Base-by-base conservation (phyloP, 2,113 vertebrate species). In the Falcunculus frontatus region DNA sequence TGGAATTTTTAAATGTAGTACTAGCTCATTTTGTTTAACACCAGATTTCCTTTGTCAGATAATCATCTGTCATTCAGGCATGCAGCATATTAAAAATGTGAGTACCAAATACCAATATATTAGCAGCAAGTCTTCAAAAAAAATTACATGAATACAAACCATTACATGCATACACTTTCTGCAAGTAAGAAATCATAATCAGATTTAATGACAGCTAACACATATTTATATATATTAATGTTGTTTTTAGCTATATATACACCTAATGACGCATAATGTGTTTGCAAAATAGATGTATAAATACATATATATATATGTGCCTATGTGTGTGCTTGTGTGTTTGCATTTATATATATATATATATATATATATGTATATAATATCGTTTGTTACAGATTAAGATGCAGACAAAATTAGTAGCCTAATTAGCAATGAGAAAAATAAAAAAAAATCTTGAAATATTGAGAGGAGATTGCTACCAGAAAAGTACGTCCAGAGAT, bases 11-110 rank as follows among this genome's bases (percentile, higher is more conserved):
- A 98, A 98, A 98, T 95, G 96, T 96, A 95, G 93, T 90, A 81
- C 95, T 97, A 97, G 96, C 97, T 97, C 80, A 95, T 96, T 97
- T 96, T 96, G 96, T 95, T 97, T 97, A 98, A 96, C 87, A 98
- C 80, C 94, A 96, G 96, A 98, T 95, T 98, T 98, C 93, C 95
- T 97, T 97, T 97, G 95, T 98, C 97, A 97, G 97, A 97, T 95
- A 98, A 98, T 98, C 97, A 98, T 98, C 97, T 97, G 96, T 98
- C 97, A 97, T 95, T 95, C 93, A 90, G 74, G 67, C 86, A 87
- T 77, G 57, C 55, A 87, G 82, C 83, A 74, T 90, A 94, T 69
- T 96, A 95, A 98, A 96, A 90, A 91, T 80, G 64, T 95, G 49
- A 96, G 62, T 84, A 84, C 62, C 92, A 97, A 97, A 97, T 91